A percentile compares a stretch with the other conserved stretches of the same genome.
Evolutionary conservation across 2,888 invertebrate genomes (phyloP).

Genomic region (Atethmia centrago): DNA sequence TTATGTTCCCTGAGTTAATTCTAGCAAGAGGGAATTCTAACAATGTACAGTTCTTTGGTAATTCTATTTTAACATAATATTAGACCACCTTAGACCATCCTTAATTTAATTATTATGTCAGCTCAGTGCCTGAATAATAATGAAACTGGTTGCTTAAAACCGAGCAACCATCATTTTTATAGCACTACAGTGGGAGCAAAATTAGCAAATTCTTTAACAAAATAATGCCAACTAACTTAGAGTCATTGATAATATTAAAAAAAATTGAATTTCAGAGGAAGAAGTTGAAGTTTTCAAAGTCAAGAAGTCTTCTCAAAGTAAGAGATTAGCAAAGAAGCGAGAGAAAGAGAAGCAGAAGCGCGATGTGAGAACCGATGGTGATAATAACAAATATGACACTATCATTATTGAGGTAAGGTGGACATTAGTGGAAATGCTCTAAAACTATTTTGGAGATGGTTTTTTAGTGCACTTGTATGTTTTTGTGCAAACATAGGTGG

Average conservation of each 20-base stretch:
- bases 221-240: neutral
- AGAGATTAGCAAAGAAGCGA: conserved; percentile 95
- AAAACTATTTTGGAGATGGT: conserved; percentile 28
- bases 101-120: neutral
- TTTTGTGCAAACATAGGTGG: neutral
- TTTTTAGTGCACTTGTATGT: neutral
- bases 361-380: conserved; percentile 76
- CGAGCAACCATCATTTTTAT: neutral
- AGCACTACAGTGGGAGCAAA: neutral
- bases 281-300: conserved; percentile 98
- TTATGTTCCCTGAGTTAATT: neutral
- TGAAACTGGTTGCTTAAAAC: neutral
- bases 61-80: neutral
- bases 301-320: conserved; percentile 98
- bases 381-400: conserved; percentile 86
- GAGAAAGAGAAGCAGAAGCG: conserved; percentile 92
- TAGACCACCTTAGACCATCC: too few relatives aligned
- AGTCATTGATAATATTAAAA: neutral
- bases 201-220: neutral
- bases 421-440: conserved; percentile 27
- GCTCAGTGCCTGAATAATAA: too few relatives aligned
- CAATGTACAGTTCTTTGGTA: neutral
- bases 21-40: neutral
- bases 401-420: conserved; percentile 82
- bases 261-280: conserved; percentile 86